Percentiles rank a stretch among this genome's conserved stretches.
Conservation (phyloP, 1,140 invertebrate genomes). For the Drosophila neocordata region DNA sequence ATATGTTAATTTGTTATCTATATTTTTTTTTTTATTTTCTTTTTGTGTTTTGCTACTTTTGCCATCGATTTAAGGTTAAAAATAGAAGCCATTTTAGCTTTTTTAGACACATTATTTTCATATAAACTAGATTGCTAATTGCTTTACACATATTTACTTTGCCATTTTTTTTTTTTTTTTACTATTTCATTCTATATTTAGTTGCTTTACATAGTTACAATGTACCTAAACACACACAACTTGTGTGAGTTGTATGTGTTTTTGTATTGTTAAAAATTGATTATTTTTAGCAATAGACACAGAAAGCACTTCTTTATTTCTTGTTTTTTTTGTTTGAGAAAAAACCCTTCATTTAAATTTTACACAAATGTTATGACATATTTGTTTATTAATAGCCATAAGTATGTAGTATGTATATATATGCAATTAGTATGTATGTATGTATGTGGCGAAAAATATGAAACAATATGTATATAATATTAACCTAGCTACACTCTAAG, state of each 20-base stretch:
- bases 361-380: slow-evolving; percentile 21
- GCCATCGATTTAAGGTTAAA: slow-evolving; percentile 55
- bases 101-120: slow-evolving; percentile 47
- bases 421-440: neutral
- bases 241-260: slow-evolving; percentile 46
- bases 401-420: slow-evolving; percentile 3
- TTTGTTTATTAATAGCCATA: slow-evolving; percentile 29
- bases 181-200: slow-evolving; percentile 22
- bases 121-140: slow-evolving; percentile 58
- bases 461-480: slow-evolving; percentile 52
- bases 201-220: slow-evolving; percentile 66
- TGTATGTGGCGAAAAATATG: slow-evolving; percentile 17
- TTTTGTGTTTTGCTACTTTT: slow-evolving; percentile 30
- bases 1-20: slow-evolving; percentile 24
- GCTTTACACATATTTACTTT: slow-evolving; percentile 78
- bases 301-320: slow-evolving; percentile 47
- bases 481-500: slow-evolving; percentile 70
- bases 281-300: slow-evolving; percentile 66
- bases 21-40: slow-evolving; percentile 52
- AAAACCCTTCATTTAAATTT: slow-evolving; percentile 55
- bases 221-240: slow-evolving; percentile 34
- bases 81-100: slow-evolving; percentile 57
- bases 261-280: slow-evolving; percentile 34
- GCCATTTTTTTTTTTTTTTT: slow-evolving; percentile 39
- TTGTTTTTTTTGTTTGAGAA: neutral